Evolutionary conservation across 1,140 invertebrate species (phyloP).

Genomic region (Probaryconus sp.): DNA sequence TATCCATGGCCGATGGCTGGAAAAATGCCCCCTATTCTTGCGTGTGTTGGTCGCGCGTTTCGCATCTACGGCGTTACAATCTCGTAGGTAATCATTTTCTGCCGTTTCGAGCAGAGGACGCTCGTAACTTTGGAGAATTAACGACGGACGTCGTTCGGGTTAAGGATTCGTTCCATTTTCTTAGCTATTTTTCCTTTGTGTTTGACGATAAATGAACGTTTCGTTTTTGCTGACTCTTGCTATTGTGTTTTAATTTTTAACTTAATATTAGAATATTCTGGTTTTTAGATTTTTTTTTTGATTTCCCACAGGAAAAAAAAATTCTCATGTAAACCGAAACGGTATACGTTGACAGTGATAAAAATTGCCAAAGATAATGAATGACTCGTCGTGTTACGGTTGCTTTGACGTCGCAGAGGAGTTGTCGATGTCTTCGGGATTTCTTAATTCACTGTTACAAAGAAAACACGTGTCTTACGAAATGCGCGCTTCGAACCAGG

Average conservation of each 20-base stretch:
- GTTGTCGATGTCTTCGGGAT: slow-evolving; percentile 26
- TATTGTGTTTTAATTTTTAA: too few species aligned
- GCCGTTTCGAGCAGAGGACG: slow-evolving; percentile 60
- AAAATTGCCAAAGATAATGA: too few species aligned
- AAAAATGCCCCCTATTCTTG: slow-evolving; percentile 72
- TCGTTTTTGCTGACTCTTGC: slow-evolving; percentile 31
- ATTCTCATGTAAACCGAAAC: too few species aligned
- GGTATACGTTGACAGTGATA: too few species aligned
- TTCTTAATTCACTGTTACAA: slow-evolving; percentile 29
- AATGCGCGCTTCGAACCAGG: slow-evolving; percentile 55
- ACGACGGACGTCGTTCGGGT: slow-evolving; percentile 34
- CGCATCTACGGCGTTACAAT: slow-evolving; percentile 26
- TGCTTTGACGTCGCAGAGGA: slow-evolving; percentile 32
- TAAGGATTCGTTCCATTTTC: slow-evolving; percentile 40
- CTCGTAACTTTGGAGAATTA: slow-evolving; percentile 62
- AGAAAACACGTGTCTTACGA: slow-evolving; percentile 47
- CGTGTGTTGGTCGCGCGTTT: slow-evolving; percentile 48
- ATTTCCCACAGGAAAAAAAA: too few species aligned
- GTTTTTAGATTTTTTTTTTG: too few species aligned
- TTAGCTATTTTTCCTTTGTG: slow-evolving; percentile 9
- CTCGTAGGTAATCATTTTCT: slow-evolving; percentile 67
- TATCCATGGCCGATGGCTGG: slow-evolving; percentile 63
- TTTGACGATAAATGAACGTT: slow-evolving; percentile 43
- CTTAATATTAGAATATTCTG: too few species aligned
- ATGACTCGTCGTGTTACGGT: slow-evolving; percentile 22